A percentile compares a stretch with the other conserved stretches of the same genome.
phyloP scores from a whole-genome alignment of 2,113 vertebrate species.

The Typhlomys cinereus region DNA sequence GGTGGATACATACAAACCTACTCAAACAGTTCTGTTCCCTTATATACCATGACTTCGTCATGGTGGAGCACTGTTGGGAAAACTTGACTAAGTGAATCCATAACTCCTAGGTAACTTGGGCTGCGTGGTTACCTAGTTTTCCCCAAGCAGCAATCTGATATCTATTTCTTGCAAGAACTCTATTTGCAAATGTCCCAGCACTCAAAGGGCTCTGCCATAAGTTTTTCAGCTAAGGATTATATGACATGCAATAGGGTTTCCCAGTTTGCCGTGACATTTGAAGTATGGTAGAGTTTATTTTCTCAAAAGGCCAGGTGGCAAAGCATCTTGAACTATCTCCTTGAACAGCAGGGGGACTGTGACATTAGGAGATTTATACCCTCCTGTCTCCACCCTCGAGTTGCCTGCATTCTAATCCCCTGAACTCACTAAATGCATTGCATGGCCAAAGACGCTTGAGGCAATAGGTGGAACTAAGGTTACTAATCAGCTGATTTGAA shows the following conservation, averaged over 20 bases:
- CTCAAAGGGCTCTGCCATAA: neutral
- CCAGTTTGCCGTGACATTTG: neutral
- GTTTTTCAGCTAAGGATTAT: neutral
- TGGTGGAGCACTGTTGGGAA: neutral
- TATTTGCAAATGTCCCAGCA: neutral
- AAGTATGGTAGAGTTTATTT: neutral
- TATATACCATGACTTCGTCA: neutral
- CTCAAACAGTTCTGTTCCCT: neutral
- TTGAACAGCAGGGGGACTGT: neutral
- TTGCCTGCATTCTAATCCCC: neutral
- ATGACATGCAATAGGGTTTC: neutral
- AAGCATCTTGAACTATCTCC: neutral
- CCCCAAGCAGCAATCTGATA: neutral
- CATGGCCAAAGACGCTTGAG: neutral
- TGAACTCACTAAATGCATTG: neutral
- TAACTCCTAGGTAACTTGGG: neutral
- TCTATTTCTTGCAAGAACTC: neutral
- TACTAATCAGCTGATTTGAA: neutral
- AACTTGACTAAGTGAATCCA: neutral
- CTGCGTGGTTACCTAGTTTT: neutral
- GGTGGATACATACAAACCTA: neutral
- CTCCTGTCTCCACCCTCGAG: neutral
- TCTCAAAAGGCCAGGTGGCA: constrained; percentile 15
- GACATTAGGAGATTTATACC: neutral
- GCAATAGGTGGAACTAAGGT: neutral